Evolutionary conservation across 2,888 invertebrate species (phyloP).

Genomic region (Bimastos eiseni): DNA sequence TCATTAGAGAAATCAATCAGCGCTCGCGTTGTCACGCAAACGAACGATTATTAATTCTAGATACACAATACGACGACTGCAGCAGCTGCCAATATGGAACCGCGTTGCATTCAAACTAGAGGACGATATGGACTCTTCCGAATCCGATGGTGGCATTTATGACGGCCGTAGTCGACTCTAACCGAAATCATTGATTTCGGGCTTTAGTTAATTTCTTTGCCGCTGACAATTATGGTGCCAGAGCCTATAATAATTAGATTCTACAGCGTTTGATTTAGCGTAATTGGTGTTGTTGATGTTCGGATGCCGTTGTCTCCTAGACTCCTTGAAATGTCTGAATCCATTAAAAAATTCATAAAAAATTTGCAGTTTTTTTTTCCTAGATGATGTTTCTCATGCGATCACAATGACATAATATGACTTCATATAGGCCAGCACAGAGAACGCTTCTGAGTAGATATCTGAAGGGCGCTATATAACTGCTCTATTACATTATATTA

Average conservation of each 20-base stretch:
- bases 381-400: no score
- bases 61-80: neutral
- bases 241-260: no score
- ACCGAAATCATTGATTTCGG: neutral
- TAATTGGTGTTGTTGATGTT: neutral
- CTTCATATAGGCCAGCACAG: no score
- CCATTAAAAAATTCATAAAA: no score
- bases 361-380: no score
- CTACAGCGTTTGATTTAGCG: neutral
- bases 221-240: neutral
- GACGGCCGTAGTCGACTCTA: no score
- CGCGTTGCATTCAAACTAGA: neutral
- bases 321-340: neutral
- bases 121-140: neutral
- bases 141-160: neutral
- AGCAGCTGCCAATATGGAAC: neutral
- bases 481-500: no score
- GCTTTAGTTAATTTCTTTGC: neutral
- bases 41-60: neutral
- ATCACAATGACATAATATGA: no score
- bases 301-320: neutral
- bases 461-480: no score
- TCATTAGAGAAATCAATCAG: slow-evolving; percentile 1
- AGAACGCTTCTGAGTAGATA: no score
- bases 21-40: neutral